These are phyloP conservation scores for Elephantulus edwardii DNA, from an alignment of 2,113 vertebrate species.

Conservation along the genomic window DNA sequence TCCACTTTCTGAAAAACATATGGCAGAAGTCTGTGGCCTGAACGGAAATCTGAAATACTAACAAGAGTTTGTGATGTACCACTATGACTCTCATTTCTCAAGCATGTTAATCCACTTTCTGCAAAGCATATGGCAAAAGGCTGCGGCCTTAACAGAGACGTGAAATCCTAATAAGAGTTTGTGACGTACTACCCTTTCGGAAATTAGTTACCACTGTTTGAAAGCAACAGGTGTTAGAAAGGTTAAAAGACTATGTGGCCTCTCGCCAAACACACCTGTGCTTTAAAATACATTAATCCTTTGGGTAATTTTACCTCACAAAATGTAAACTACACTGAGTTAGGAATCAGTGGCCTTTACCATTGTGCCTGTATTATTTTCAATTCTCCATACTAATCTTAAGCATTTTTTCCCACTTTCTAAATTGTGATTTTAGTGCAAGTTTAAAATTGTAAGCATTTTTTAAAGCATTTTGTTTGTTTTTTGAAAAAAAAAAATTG, in stretches of 20 bases:
- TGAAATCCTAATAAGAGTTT: background rate
- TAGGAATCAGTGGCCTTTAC: background rate
- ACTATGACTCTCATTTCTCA: conserved; percentile 32
- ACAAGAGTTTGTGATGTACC: background rate
- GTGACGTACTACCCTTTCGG: background rate
- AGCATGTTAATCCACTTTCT: conserved; percentile 39
- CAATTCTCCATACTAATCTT: background rate
- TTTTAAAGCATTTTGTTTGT: no score
- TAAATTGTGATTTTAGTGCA: no score
- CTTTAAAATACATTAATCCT: conserved; percentile 16
- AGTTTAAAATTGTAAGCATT: no score
- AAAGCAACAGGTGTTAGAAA: conserved; percentile 60
- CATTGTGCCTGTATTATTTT: conserved; percentile 1
- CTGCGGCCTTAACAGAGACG: conserved; percentile 2
- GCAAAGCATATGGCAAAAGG: conserved; percentile 29
- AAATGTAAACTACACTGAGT: background rate
- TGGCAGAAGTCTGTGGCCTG: conserved; percentile 9
- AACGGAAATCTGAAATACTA: conserved; percentile 1
- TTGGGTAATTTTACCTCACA: conserved; percentile 5
- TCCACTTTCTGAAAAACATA: conserved; percentile 41
- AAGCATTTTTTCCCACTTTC: no score
- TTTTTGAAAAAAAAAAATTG: no score
- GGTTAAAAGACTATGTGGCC: background rate
- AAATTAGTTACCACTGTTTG: conserved; percentile 14
- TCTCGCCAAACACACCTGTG: background rate